phyloP scores from a whole-genome alignment of 2,888 invertebrate species.

The Margaritifera margaritifera region DNA sequence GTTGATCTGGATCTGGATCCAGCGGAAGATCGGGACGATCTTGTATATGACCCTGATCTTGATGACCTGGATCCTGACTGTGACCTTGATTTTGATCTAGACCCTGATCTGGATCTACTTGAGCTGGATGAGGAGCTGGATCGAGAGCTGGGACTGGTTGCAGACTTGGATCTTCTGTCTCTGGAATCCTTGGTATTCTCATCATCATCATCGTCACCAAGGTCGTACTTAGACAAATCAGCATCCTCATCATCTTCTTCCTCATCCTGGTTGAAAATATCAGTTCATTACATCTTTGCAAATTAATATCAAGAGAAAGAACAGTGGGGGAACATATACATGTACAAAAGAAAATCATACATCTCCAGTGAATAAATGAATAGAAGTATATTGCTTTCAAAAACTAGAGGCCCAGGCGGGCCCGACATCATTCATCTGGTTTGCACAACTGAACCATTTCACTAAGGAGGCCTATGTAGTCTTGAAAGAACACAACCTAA shows the following conservation, averaged over 20 bases:
- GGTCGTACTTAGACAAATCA: constrained; percentile 83
- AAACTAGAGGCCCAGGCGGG: too few relatives aligned
- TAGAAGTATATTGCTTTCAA: too few relatives aligned
- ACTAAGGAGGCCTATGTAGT: too few relatives aligned
- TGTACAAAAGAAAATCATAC: too few relatives aligned
- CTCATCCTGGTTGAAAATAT: too few relatives aligned
- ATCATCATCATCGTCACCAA: constrained; percentile 80
- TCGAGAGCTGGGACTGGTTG: constrained; percentile 38
- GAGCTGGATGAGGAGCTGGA: constrained; percentile 48
- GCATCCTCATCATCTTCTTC: constrained; percentile 76
- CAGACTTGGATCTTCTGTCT: constrained; percentile 36
- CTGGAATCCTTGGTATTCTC: constrained; percentile 16
- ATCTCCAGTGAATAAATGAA: too few relatives aligned
- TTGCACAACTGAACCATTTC: too few relatives aligned
- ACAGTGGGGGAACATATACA: too few relatives aligned
- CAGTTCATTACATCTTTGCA: too few relatives aligned
- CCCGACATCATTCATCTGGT: too few relatives aligned
- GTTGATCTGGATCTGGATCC: constrained; percentile 37
- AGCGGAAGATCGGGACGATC: constrained; percentile 12
- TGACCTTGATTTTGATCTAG: constrained; percentile 40
- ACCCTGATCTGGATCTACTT: constrained; percentile 41
- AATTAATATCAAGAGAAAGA: too few relatives aligned
- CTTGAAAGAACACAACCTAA: too few relatives aligned
- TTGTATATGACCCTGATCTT: background rate
- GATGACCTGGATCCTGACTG: constrained; percentile 12